Percentiles rank a stretch among this genome's conserved stretches.
These are phyloP conservation scores for Huso huso DNA, from an alignment of 2,797 vertebrate genomes.

Conservation along the genomic window DNA sequence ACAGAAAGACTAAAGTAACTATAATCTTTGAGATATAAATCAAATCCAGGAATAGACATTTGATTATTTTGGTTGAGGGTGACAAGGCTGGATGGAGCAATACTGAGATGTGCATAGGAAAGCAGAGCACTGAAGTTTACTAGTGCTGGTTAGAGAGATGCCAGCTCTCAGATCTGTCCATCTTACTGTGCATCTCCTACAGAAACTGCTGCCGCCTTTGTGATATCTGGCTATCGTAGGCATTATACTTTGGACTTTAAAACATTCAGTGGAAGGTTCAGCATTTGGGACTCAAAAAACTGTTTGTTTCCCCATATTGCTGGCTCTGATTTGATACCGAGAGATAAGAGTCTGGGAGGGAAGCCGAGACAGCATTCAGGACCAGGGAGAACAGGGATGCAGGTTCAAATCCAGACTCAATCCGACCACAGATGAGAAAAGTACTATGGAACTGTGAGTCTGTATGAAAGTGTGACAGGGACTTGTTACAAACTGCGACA, in stretches of 20 bases:
- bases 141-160: not conserved
- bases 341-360: not conserved
- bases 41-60: too few relatives aligned
- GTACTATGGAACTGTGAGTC: too few relatives aligned
- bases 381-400: not conserved
- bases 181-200: not conserved
- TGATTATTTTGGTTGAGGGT: not conserved
- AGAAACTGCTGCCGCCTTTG: not conserved
- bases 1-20: too few relatives aligned
- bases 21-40: too few relatives aligned
- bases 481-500: too few relatives aligned
- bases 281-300: not conserved
- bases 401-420: not conserved
- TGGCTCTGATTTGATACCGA: not conserved
- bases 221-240: not conserved
- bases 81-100: not conserved
- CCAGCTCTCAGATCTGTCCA: not conserved
- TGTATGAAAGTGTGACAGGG: too few relatives aligned
- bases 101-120: not conserved
- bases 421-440: not conserved
- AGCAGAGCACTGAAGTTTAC: slow-evolving; percentile 5
- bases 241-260: not conserved
- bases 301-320: not conserved
- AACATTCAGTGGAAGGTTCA: not conserved
- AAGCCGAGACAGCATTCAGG: not conserved